These are phyloP conservation scores for Bombus vancouverensis DNA, from an alignment of 1,140 invertebrate species.

Conservation along the genomic window DNA sequence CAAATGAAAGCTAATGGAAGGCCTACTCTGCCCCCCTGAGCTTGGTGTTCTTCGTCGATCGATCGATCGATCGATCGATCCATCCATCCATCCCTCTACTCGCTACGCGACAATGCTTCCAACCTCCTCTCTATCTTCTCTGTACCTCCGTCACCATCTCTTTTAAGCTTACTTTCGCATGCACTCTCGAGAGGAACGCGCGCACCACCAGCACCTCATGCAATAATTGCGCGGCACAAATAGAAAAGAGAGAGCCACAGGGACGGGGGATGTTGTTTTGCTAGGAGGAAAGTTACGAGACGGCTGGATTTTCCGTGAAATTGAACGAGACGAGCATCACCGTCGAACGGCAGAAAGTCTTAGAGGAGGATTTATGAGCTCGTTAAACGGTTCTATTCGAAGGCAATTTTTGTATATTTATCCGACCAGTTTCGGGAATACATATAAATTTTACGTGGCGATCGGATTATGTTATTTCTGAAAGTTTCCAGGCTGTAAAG, in stretches of 20 bases:
- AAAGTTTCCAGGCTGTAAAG: neutral
- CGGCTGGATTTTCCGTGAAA: conserved; percentile 17
- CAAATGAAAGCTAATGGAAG: conserved; percentile 74
- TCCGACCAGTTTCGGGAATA: neutral
- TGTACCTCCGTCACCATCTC: neutral
- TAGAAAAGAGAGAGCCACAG: neutral
- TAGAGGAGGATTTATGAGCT: neutral
- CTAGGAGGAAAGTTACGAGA: conserved; percentile 29
- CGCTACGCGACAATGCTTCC: conserved; percentile 10
- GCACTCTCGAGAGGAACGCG: conserved; percentile 25
- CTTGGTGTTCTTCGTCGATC: conserved; percentile 22
- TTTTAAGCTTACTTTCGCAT: conserved; percentile 33
- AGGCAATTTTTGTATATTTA: conserved; percentile 22
- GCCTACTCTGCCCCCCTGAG: conserved; percentile 40
- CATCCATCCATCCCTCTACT: neutral
- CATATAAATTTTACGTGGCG: neutral
- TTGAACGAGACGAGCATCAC: neutral
- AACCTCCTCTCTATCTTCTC: neutral
- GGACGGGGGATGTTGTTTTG: neutral
- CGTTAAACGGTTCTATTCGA: neutral
- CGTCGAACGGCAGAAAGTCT: neutral
- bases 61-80: conserved; percentile 37
- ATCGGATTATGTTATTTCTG: neutral
- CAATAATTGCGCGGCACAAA: conserved; percentile 28
- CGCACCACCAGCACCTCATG: neutral